Evolutionary conservation across 2,888 invertebrate species (phyloP).

Genomic region (Ptilodon capucinus): DNA sequence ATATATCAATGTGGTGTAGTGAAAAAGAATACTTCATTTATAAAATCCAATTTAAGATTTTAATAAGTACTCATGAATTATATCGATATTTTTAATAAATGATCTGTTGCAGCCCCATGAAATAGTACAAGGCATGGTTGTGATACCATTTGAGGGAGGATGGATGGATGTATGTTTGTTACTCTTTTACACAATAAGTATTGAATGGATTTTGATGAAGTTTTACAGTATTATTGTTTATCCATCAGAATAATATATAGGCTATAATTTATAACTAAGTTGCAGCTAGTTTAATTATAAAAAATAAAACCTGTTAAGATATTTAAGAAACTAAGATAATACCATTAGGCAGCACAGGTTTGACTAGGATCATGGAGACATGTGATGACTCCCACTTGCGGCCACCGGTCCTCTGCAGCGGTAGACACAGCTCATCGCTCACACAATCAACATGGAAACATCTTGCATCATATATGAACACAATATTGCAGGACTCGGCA

Average conservation of each 20-base stretch:
- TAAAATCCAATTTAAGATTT: too few species aligned
- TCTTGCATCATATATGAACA: constrained; percentile 87
- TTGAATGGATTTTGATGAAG: too few species aligned
- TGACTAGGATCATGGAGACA: constrained; percentile 89
- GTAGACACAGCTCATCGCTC: constrained; percentile 87
- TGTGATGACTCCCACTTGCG: constrained; percentile 83
- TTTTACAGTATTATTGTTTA: too few species aligned
- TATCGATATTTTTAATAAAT: constrained; percentile 11
- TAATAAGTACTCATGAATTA: neutral
- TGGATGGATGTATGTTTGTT: too few species aligned
- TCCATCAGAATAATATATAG: too few species aligned
- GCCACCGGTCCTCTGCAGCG: constrained; percentile 77
- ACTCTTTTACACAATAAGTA: too few species aligned
- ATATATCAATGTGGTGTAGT: constrained; percentile 4
- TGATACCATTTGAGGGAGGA: constrained; percentile 35
- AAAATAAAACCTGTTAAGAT: constrained; percentile 61
- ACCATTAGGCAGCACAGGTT: constrained; percentile 85
- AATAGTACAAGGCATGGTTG: constrained; percentile 34
- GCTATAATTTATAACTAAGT: too few species aligned
- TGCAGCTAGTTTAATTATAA: neutral
- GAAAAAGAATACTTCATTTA: too few species aligned
- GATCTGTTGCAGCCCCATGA: constrained; percentile 21
- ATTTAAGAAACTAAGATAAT: too few species aligned
- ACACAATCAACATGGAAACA: constrained; percentile 91
- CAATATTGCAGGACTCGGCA: constrained; percentile 88